These are phyloP conservation scores for Drosophila crucigera DNA, from an alignment of 2,888 invertebrate species.

Conservation along the genomic window DNA sequence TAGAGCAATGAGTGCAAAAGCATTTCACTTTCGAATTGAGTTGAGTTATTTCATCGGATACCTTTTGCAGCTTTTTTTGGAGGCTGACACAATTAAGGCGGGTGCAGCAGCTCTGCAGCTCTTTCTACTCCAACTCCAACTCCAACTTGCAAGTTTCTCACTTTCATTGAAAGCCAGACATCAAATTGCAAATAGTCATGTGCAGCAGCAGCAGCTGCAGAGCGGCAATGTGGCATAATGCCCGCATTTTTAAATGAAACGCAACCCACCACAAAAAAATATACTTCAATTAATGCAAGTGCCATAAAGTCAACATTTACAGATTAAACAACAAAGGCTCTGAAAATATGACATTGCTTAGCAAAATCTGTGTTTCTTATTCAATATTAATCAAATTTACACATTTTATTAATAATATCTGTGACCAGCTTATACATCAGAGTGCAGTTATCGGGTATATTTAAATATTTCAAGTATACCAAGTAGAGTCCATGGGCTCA, in stretches of 20 bases:
- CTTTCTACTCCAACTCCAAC: neutral
- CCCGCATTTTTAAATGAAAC: slow-evolving; percentile 13
- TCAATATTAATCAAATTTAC: neutral
- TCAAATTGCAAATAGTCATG: slow-evolving; percentile 14
- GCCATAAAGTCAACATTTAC: neutral
- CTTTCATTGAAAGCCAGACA: slow-evolving; percentile 26
- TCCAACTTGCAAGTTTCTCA: slow-evolving; percentile 28
- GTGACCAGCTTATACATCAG: neutral
- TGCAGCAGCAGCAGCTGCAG: slow-evolving; percentile 13
- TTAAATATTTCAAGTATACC: too few species aligned
- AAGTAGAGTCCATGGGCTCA: too few species aligned
- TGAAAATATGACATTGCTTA: neutral
- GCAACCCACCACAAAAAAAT: slow-evolving; percentile 15
- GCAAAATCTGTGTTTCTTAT: neutral
- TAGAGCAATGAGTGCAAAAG: slow-evolving; percentile 53
- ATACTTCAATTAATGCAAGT: neutral
- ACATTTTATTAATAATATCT: neutral
- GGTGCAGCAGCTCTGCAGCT: neutral
- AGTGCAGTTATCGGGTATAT: neutral
- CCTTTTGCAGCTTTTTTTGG: neutral
- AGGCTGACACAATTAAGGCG: slow-evolving; percentile 50
- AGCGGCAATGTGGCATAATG: slow-evolving; percentile 21
- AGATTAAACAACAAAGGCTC: neutral
- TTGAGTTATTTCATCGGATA: slow-evolving; percentile 8
- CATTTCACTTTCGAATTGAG: slow-evolving; percentile 58